These are phyloP conservation scores for Ibidorhyncha struthersii DNA, from an alignment of 2,113 vertebrate genomes.

Conservation along the genomic window DNA sequence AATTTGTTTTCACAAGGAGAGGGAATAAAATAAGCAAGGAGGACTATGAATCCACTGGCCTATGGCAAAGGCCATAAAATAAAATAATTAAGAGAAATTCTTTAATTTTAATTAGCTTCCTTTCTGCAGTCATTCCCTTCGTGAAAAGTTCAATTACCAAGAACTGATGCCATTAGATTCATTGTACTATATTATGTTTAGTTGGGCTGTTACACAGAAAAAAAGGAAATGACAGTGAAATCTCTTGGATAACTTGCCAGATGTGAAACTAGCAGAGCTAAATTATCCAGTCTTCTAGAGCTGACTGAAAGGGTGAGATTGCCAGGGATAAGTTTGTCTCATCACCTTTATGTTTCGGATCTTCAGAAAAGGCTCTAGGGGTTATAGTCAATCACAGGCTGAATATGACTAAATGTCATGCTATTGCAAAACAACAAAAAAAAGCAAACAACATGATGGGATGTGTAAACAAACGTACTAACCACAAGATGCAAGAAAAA, in stretches of 20 bases:
- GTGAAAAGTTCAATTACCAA: conserved; percentile 43
- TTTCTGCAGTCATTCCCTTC: conserved; percentile 35
- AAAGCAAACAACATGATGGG: neutral
- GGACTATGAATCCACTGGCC: neutral
- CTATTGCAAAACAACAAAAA: neutral
- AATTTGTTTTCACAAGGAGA: neutral
- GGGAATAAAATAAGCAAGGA: neutral
- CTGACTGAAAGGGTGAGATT: neutral
- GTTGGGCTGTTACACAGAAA: neutral
- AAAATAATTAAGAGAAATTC: conserved; percentile 16
- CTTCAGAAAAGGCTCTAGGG: neutral
- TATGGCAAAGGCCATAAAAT: conserved; percentile 7
- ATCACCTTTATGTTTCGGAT: neutral
- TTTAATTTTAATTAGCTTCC: conserved; percentile 53
- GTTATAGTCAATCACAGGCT: neutral
- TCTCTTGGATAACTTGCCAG: neutral
- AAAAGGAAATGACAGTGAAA: neutral
- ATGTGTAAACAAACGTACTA: neutral
- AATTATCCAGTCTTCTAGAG: neutral
- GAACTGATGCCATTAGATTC: neutral
- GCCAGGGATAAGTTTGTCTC: neutral
- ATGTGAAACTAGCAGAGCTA: neutral
- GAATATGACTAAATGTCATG: neutral
- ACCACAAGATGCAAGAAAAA: neutral
- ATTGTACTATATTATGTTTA: neutral